A percentile compares a stretch with the other conserved stretches of the same genome.
Evolutionary conservation across 64 coral and sea anemone species (phyloP).

Genomic region (Pocillopora damicornis): DNA sequence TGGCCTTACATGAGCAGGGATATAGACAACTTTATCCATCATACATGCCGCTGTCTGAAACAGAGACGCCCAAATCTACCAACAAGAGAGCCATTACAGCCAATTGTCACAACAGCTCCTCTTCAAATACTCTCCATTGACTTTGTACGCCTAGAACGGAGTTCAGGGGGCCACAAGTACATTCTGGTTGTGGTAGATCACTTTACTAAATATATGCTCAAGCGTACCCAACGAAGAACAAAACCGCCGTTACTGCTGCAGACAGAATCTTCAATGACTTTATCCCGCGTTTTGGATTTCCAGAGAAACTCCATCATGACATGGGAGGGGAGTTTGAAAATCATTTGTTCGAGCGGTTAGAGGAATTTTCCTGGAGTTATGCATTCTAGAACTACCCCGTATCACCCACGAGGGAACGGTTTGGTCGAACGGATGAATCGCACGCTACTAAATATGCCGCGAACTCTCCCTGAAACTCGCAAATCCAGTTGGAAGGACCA

Average conservation of each 20-base stretch:
- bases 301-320: constrained; percentile 45
- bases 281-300: constrained; percentile 55
- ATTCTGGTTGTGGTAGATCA: constrained; percentile 49
- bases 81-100: constrained; percentile 13
- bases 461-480: constrained; percentile 43
- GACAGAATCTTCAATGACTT: constrained; percentile 62
- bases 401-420: constrained; percentile 50
- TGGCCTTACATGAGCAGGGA: constrained; percentile 52
- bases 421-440: constrained; percentile 52
- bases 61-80: not conserved
- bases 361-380: constrained; percentile 37
- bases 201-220: constrained; percentile 54
- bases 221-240: constrained; percentile 27
- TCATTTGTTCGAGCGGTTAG: constrained; percentile 32
- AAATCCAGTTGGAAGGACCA: constrained; percentile 53
- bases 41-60: constrained; percentile 8
- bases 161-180: constrained; percentile 23
- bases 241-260: constrained; percentile 35
- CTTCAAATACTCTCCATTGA: too few relatives aligned
- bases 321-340: constrained; percentile 51
- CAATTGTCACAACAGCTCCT: too few relatives aligned
- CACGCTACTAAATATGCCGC: constrained; percentile 38
- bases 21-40: constrained; percentile 53
- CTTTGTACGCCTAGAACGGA: too few relatives aligned
- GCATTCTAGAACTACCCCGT: constrained; percentile 48